Evolutionary conservation across 2,113 vertebrate species (phyloP).

Genomic region (Xiphorhynchus elegans): DNA sequence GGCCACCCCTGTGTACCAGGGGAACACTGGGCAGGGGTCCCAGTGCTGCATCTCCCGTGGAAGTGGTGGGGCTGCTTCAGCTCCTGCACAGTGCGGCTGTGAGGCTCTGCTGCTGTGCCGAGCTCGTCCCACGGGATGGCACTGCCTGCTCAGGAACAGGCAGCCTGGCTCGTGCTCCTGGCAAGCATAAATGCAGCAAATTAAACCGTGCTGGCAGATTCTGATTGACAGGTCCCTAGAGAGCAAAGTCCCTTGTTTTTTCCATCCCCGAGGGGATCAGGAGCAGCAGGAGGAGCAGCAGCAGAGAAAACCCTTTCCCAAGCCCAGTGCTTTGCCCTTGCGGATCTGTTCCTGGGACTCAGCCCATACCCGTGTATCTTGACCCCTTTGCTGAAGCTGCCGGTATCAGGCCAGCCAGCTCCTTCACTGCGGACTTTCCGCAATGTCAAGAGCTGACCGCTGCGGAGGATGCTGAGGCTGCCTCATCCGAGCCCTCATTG

Average conservation of each 20-base stretch:
- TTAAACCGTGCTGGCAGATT: conserved; percentile 53
- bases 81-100: background rate
- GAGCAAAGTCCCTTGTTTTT: conserved; percentile 42
- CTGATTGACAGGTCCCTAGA: conserved; percentile 61
- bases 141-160: conserved; percentile 59
- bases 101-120: background rate
- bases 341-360: conserved; percentile 9
- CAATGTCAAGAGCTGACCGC: background rate
- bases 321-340: conserved; percentile 40
- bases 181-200: conserved; percentile 49
- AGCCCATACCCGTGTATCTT: background rate
- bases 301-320: background rate
- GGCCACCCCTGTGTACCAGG: background rate
- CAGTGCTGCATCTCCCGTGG: background rate
- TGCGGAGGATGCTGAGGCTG: background rate
- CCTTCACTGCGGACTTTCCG: background rate
- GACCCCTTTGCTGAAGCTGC: conserved; percentile 46
- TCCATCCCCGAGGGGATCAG: conserved; percentile 3
- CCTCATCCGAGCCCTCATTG: accelerated
- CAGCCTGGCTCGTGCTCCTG: background rate
- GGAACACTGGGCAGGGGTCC: background rate
- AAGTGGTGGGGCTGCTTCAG: background rate
- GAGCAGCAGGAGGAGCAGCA: conserved; percentile 34
- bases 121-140: conserved; percentile 66
- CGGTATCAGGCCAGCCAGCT: background rate